Evolutionary conservation across 2,888 invertebrate species (phyloP), one percentile per base, ranked within the genome.

Genomic region (Alsophila aescularia): DNA sequence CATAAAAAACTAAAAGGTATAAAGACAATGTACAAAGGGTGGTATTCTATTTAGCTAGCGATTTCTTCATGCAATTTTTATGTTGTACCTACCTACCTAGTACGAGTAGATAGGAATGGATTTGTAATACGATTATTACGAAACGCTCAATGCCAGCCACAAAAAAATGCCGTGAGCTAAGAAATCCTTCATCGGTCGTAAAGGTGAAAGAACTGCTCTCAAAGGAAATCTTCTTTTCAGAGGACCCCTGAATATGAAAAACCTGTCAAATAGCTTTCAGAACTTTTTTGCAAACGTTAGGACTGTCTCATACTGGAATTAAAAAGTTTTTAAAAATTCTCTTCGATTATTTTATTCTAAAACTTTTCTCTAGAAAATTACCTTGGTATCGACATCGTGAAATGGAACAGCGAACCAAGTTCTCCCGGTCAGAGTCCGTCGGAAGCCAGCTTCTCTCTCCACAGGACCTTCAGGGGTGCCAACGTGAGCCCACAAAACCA

Each of bases 381-480:
- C 95, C 93, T 95, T 95, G 15, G 94, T 93, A 65, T 95, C 95
- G 48, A 94, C 94, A 75, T 95, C 94, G 58, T 93, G 93, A 77
- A 94, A 94, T 0, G 95, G 94, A 56, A 95, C 93, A 9, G 95
- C 95, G 58, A 93, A 93, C 95, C 95, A 95, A 0, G 95, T 94
- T 62, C 95, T 89, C 50, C 94, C 94, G 2, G 93, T 87, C 69
- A 95, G 81, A 71, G 93, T 93, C 59, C 90, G 90, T 3, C 93
- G 87, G 76, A 95, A 95, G 29, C 94, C 94, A 1, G 93, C 92
- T 58, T 95, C 94, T 54, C 94, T 92, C 75, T 95, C 94, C 61
- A 93, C 92, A 3, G 93, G 93, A 14, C 94, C 94, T 68, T 88
- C 94, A 81, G 81, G 90, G 0, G 90, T 90, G 10, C 90, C 91